A percentile compares a stretch with the other conserved stretches of the same genome.
These are phyloP conservation scores for Daubentonia madagascariensis DNA, from an alignment of 2,113 vertebrate genomes.

Conservation along the genomic window DNA sequence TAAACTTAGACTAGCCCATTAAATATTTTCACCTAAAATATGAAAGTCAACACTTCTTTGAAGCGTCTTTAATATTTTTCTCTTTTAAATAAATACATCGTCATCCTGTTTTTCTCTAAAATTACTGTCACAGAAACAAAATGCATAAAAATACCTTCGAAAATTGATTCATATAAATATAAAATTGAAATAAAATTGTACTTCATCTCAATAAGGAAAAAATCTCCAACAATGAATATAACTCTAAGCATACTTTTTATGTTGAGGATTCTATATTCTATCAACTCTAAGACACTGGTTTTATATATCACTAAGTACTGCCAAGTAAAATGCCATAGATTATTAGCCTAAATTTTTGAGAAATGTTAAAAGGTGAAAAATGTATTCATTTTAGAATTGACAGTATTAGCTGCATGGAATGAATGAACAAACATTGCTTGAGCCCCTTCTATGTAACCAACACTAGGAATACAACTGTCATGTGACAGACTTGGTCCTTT, in stretches of 20 bases:
- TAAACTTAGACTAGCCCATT: neutral
- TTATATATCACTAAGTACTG: neutral
- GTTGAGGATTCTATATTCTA: neutral
- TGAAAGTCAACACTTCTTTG: neutral
- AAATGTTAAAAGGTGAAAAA: neutral
- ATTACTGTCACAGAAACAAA: neutral
- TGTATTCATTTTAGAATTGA: neutral
- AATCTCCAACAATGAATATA: neutral
- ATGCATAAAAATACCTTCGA: neutral
- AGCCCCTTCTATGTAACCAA: neutral
- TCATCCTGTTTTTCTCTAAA: neutral
- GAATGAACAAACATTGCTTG: neutral
- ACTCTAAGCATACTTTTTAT: neutral
- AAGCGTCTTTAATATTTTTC: neutral
- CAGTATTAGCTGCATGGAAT: neutral
- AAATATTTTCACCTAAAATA: slow-evolving; percentile 8
- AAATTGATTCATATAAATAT: neutral
- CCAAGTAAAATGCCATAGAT: neutral
- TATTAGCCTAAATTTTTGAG: neutral
- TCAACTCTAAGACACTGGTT: neutral
- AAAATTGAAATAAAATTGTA: slow-evolving; percentile 37
- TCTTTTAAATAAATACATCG: neutral
- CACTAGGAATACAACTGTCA: neutral
- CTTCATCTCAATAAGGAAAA: neutral
- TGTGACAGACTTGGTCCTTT: neutral